A percentile compares a stretch with the other conserved stretches of the same genome.
phyloP scores from a whole-genome alignment of 2,113 vertebrate species.

The Ictalurus punctatus region DNA sequence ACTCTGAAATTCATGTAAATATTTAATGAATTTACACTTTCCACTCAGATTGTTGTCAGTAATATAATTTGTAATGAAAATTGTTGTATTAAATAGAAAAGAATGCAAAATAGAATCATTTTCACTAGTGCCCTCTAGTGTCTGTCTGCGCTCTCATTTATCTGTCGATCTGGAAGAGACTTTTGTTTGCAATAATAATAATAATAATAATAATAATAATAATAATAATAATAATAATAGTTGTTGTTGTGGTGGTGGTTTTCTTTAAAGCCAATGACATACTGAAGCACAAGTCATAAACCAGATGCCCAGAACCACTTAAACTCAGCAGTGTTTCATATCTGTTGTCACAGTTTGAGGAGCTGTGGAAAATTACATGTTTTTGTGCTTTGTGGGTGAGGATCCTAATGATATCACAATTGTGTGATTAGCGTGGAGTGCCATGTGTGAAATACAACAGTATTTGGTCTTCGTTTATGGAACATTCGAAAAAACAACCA shows the following conservation, averaged over 20 bases:
- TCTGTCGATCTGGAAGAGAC: too few relatives aligned
- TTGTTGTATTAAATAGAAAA: neutral
- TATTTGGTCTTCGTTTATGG: conserved; percentile 15
- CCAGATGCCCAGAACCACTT: neutral
- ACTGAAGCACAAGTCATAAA: neutral
- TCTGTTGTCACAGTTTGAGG: neutral
- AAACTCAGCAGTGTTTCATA: neutral
- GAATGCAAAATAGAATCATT: too few relatives aligned
- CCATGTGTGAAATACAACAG: conserved; percentile 8
- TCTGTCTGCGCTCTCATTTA: too few relatives aligned
- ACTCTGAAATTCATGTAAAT: neutral
- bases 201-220: too few relatives aligned
- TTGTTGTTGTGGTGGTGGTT: neutral
- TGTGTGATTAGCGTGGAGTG: neutral
- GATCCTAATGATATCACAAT: conserved; percentile 27
- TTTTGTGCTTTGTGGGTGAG: conserved; percentile 3
- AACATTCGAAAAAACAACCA: neutral
- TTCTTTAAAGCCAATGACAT: neutral
- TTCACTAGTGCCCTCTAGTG: too few relatives aligned
- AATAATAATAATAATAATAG: too few relatives aligned
- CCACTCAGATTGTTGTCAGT: neutral
- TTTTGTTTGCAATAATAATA: too few relatives aligned
- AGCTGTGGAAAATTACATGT: neutral
- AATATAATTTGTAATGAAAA: neutral
- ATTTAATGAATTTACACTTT: neutral